phyloP scores from a whole-genome alignment of 2,113 vertebrate genomes.

The Atherinomorus stipes region DNA sequence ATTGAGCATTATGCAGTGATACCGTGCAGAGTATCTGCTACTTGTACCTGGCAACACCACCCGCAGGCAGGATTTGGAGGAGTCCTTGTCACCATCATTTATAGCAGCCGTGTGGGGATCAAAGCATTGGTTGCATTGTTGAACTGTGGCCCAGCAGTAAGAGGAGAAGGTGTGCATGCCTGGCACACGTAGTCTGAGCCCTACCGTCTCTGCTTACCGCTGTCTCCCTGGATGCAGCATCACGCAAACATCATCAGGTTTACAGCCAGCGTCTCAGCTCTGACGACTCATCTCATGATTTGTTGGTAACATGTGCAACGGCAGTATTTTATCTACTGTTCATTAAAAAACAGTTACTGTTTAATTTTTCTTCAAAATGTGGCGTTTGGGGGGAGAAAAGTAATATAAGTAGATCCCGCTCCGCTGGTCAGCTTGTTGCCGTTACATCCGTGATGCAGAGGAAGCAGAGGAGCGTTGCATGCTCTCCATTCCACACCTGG shows the following conservation, averaged over 20 bases:
- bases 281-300: neutral
- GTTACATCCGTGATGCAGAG: constrained; percentile 42
- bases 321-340: constrained; percentile 2
- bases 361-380: constrained; percentile 14
- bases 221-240: constrained; percentile 42
- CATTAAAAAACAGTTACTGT: neutral
- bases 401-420: constrained; percentile 21
- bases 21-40: constrained; percentile 14
- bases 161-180: constrained; percentile 58
- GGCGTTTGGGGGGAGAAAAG: constrained; percentile 31
- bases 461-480: constrained; percentile 38
- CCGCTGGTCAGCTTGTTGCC: constrained; percentile 29
- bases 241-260: constrained; percentile 16
- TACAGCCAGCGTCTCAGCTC: constrained; percentile 13
- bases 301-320: neutral
- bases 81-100: constrained; percentile 62
- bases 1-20: constrained; percentile 45
- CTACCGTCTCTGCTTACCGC: constrained; percentile 31
- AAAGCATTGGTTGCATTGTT: constrained; percentile 68
- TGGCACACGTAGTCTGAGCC: constrained; percentile 21
- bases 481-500: constrained; percentile 39
- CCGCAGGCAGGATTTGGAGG: constrained; percentile 19
- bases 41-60: constrained; percentile 53
- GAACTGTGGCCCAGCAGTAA: constrained; percentile 56
- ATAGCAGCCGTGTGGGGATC: constrained; percentile 47